Percentiles rank a stretch among this genome's conserved stretches.
Evolutionary conservation across 2,113 vertebrate species (phyloP).

Genomic region (Pomatostomus ruficeps): DNA sequence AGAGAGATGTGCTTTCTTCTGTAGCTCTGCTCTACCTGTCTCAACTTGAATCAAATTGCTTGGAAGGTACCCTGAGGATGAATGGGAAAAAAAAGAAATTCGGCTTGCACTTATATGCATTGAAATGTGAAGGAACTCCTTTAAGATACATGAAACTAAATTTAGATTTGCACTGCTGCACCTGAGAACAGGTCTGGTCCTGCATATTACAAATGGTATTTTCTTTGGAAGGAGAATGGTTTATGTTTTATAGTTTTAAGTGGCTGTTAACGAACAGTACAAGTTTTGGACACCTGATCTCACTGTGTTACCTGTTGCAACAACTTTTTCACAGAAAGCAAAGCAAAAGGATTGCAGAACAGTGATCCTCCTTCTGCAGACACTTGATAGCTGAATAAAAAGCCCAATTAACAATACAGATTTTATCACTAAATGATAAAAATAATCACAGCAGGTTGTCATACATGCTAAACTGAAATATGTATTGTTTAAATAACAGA

Average conservation of each 20-base stretch:
- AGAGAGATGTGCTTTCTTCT: slow-evolving; percentile 21
- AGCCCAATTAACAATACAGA: neutral
- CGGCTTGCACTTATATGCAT: slow-evolving; percentile 10
- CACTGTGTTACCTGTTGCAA: neutral
- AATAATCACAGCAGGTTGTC: neutral
- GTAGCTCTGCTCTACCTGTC: neutral
- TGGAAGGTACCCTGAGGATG: slow-evolving; percentile 46
- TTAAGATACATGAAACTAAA: slow-evolving; percentile 51
- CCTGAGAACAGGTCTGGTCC: slow-evolving; percentile 45
- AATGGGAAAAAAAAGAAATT: slow-evolving; percentile 13
- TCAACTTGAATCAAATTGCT: slow-evolving; percentile 50
- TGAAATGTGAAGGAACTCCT: slow-evolving; percentile 20
- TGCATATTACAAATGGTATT: slow-evolving; percentile 40
- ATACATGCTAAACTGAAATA: neutral
- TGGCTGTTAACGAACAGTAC: slow-evolving; percentile 22
- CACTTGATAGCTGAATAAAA: neutral
- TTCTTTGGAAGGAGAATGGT: slow-evolving; percentile 25
- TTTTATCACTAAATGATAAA: neutral
- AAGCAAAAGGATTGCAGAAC: neutral
- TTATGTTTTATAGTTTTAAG: slow-evolving; percentile 38
- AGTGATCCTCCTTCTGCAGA: neutral
- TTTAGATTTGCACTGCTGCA: slow-evolving; percentile 55
- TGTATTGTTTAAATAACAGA: neutral
- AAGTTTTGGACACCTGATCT: slow-evolving; percentile 35
- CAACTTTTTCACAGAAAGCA: neutral